These are phyloP conservation scores for Oceanites oceanicus DNA, from an alignment of 2,113 vertebrate species.

Conservation along the genomic window DNA sequence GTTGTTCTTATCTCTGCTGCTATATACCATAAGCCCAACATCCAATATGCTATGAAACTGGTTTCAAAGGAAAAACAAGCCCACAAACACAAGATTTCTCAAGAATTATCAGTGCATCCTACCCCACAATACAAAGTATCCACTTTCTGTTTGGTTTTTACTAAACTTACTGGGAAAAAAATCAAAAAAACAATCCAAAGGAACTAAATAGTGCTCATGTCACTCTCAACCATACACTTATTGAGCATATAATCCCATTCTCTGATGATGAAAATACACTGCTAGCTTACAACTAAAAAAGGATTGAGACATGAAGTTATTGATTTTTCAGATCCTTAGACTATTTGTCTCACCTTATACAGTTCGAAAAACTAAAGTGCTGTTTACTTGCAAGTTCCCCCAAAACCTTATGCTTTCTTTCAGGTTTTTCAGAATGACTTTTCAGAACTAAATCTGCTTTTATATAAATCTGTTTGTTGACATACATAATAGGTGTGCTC, in stretches of 20 bases:
- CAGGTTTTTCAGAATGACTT: not conserved
- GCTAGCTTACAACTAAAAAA: not conserved
- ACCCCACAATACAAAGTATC: not conserved
- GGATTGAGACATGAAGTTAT: not conserved
- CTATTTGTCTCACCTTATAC: not conserved
- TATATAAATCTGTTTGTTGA: not conserved
- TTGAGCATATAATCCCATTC: not conserved
- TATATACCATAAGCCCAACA: not conserved
- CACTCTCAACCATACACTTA: not conserved
- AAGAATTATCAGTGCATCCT: not conserved
- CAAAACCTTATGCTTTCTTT: not conserved
- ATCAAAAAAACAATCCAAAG: not conserved
- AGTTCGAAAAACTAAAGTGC: not conserved
- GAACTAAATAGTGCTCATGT: not conserved
- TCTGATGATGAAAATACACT: not conserved
- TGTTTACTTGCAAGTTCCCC: not conserved
- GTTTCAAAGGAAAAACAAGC: not conserved
- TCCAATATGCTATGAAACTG: not conserved
- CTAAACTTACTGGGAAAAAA: not conserved
- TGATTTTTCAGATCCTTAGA: not conserved
- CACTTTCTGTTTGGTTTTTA: not conserved
- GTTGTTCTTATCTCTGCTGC: not conserved
- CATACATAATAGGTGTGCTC: not conserved
- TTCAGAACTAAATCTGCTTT: not conserved
- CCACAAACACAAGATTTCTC: not conserved